phyloP scores from a whole-genome alignment of 2,113 vertebrate genomes.

The Bettongia penicillata region DNA sequence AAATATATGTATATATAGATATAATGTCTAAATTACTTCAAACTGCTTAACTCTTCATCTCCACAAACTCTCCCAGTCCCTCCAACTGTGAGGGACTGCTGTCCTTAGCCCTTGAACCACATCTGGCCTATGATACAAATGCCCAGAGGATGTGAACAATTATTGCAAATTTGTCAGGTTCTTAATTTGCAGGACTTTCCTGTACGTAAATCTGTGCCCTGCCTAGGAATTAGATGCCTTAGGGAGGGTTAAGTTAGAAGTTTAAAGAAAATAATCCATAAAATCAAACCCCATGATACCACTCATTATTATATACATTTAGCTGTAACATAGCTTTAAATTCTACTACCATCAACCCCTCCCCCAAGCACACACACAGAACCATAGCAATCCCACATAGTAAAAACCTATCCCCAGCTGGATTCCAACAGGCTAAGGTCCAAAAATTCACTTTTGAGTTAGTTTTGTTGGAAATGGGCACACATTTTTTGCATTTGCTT shows the following conservation, averaged over 20 bases:
- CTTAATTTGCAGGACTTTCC: not conserved
- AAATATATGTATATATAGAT: not conserved
- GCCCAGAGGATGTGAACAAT: not conserved
- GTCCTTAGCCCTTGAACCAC: not conserved
- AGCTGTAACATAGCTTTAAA: not conserved
- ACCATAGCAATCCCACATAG: not conserved
- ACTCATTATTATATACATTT: not conserved
- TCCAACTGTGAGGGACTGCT: not conserved
- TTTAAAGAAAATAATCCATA: not conserved
- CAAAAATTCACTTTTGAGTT: not conserved
- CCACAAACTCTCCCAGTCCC: not conserved
- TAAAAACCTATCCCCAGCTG: not conserved
- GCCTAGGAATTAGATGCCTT: not conserved
- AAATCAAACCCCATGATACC: not conserved
- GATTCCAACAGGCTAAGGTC: not conserved
- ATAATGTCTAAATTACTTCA: not conserved
- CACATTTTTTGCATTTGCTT: not conserved
- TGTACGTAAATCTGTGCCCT: not conserved
- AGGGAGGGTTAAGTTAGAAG: not conserved
- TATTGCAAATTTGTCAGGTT: not conserved
- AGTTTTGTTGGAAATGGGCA: not conserved
- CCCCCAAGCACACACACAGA: not conserved
- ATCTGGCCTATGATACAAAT: not conserved
- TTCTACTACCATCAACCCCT: not conserved
- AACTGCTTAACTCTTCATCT: not conserved